Conservation (phyloP, 2,797 vertebrate genomes). For the Hypotaenidia philippensis region DNA sequence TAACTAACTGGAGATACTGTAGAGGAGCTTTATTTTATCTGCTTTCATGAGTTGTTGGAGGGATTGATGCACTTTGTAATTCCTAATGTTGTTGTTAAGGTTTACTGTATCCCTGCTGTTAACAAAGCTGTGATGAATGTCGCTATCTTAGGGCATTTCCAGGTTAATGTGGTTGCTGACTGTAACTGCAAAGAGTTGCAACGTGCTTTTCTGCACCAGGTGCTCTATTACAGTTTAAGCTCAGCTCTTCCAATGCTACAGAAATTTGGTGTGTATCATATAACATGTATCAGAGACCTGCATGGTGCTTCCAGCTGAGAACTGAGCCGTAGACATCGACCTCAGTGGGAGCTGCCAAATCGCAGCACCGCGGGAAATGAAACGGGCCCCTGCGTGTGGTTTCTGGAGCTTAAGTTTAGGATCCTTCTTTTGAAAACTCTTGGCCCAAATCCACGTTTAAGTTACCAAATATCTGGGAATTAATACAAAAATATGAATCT, state of each 20-base stretch:
- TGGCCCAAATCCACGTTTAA: slow-evolving; percentile 24
- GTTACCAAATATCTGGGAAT: slow-evolving; percentile 48
- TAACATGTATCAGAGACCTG: not conserved
- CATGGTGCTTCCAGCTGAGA: not conserved
- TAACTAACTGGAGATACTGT: not conserved
- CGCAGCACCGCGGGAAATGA: not conserved
- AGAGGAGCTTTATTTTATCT: not conserved
- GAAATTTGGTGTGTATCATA: not conserved
- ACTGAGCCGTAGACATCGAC: not conserved
- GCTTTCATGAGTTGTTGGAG: not conserved
- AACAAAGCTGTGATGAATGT: not conserved
- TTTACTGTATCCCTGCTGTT: not conserved
- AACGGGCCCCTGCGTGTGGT: slow-evolving; percentile 1
- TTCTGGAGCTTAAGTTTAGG: slow-evolving; percentile 17
- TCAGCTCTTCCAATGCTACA: not conserved
- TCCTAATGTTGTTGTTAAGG: not conserved
- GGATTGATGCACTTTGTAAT: not conserved
- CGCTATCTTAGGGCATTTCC: not conserved
- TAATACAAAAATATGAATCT: slow-evolving; percentile 42
- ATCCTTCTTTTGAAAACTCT: slow-evolving; percentile 6
- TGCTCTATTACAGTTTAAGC: not conserved
- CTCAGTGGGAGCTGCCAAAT: not conserved
- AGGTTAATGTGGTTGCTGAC: not conserved
- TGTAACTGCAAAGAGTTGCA: not conserved
- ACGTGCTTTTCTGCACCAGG: not conserved